Evolutionary conservation across 2,113 vertebrate species (phyloP).

Genomic region (Esox niger): DNA sequence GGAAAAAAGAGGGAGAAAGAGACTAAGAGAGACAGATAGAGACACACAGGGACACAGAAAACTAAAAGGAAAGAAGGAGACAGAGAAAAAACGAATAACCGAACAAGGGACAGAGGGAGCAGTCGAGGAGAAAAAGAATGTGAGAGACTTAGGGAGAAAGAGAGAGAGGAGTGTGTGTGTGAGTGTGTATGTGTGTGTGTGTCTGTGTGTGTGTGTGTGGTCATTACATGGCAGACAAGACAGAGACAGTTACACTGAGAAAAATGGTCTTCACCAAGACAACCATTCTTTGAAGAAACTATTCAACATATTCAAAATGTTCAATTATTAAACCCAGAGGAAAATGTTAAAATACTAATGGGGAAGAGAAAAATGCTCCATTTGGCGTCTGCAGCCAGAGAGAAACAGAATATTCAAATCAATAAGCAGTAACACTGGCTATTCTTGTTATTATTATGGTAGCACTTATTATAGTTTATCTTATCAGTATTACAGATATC

Average conservation of each 20-base stretch:
- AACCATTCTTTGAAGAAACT: neutral
- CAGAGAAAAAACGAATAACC: neutral
- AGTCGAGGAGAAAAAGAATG: neutral
- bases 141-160: neutral
- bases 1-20: neutral
- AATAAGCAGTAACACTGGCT: too few relatives aligned
- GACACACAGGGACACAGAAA: neutral
- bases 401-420: too few relatives aligned
- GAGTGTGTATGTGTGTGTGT: neutral
- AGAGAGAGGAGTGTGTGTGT: conserved; percentile 7
- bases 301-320: neutral
- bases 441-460: too few relatives aligned
- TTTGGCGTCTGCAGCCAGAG: too few relatives aligned
- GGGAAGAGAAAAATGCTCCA: too few relatives aligned
- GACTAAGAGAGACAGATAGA: neutral
- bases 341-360: too few relatives aligned
- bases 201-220: neutral
- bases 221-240: neutral
- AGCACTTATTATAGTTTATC: too few relatives aligned
- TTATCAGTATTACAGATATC: too few relatives aligned
- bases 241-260: neutral
- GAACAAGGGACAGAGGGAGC: conserved; percentile 52
- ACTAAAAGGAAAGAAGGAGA: neutral
- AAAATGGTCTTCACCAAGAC: too few relatives aligned
- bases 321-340: too few relatives aligned